phyloP scores from a whole-genome alignment of 2,113 vertebrate species.

The Heterocephalus glaber region DNA sequence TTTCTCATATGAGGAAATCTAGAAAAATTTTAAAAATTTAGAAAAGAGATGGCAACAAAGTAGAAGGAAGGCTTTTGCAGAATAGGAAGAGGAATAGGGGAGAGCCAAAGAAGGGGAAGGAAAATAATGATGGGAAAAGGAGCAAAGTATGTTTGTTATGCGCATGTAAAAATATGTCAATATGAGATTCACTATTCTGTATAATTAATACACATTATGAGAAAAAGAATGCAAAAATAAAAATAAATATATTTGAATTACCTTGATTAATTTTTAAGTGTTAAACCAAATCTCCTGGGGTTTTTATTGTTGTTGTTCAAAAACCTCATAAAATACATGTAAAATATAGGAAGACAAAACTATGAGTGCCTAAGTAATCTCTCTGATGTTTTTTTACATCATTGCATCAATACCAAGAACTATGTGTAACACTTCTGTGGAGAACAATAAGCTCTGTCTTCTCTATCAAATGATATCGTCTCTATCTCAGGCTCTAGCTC shows the following conservation, averaged over 20 bases:
- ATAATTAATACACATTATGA: background rate
- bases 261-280: background rate
- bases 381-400: background rate
- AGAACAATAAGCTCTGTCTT: background rate
- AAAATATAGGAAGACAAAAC: background rate
- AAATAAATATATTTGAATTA: background rate
- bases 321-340: background rate
- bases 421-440: background rate
- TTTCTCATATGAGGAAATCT: background rate
- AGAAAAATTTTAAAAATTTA: background rate
- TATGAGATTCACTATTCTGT: background rate
- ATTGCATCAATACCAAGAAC: background rate
- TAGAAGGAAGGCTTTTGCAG: background rate
- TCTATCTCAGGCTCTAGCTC: background rate
- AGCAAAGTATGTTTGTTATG: background rate
- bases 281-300: background rate
- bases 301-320: background rate
- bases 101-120: background rate
- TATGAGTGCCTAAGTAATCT: background rate
- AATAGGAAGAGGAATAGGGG: background rate
- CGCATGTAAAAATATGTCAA: background rate
- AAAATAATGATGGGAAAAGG: background rate
- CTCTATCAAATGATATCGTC: background rate
- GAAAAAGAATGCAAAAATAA: background rate
- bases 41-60: background rate